Evolutionary conservation across 23 tunicate genomes (phyloP).

Genomic region (Clavelina lepadiformis): DNA sequence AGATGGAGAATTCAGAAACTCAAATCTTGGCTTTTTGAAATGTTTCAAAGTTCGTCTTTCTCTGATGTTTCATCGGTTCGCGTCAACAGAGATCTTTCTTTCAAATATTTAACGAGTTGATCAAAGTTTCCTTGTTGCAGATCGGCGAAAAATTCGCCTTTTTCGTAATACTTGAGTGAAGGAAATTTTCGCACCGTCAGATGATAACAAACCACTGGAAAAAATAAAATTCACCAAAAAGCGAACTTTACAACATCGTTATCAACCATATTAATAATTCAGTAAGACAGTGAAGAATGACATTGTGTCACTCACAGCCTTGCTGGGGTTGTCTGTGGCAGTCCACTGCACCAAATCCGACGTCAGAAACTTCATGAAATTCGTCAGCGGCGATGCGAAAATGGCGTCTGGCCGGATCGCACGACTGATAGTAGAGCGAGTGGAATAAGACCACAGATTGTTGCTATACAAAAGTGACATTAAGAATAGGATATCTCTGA

Average conservation of each 20-base stretch:
- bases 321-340: slow-evolving; percentile 87
- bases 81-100: background rate
- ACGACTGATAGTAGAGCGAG: slow-evolving; percentile 51
- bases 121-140: slow-evolving; percentile 9
- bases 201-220: slow-evolving; percentile 79
- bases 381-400: slow-evolving; percentile 26
- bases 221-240: background rate
- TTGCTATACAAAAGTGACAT: slow-evolving; percentile 6
- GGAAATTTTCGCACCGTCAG: slow-evolving; percentile 54
- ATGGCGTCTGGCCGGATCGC: slow-evolving; percentile 19
- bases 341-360: slow-evolving; percentile 89
- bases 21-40: no score
- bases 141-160: slow-evolving; percentile 30
- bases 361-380: background rate
- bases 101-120: slow-evolving; percentile 30
- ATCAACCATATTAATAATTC: no score
- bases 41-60: background rate
- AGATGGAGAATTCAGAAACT: no score
- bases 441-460: slow-evolving; percentile 59
- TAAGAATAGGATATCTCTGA: no score
- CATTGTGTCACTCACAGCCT: slow-evolving; percentile 60
- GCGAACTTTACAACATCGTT: background rate
- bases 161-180: slow-evolving; percentile 43
- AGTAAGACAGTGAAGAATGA: no score
- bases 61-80: background rate